Percentiles rank a stretch among this genome's conserved stretches.
phyloP scores from a whole-genome alignment of 2,113 vertebrate genomes.

The Centropristis striata region DNA sequence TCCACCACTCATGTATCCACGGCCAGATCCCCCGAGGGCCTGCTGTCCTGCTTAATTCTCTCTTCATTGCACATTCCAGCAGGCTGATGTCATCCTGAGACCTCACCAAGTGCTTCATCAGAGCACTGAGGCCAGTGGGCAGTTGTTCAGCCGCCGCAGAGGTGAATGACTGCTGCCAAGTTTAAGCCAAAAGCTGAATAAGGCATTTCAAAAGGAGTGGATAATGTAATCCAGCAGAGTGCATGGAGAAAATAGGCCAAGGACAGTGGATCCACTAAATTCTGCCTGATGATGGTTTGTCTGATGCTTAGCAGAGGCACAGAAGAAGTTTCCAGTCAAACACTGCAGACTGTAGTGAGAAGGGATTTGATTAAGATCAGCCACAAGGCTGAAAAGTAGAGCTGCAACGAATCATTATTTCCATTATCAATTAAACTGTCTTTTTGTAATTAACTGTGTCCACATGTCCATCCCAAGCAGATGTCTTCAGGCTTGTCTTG shows the following conservation, averaged over 20 bases:
- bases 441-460: neutral
- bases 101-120: slow-evolving; percentile 60
- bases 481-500: neutral
- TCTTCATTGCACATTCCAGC: slow-evolving; percentile 84
- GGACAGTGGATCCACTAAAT: slow-evolving; percentile 18
- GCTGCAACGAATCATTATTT: neutral
- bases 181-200: slow-evolving; percentile 68
- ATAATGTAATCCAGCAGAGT: slow-evolving; percentile 69
- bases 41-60: slow-evolving; percentile 63
- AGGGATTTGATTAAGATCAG: neutral
- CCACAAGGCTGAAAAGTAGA: neutral
- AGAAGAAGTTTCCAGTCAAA: slow-evolving; percentile 12
- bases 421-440: neutral
- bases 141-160: slow-evolving; percentile 61
- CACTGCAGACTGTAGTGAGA: neutral
- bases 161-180: slow-evolving; percentile 73
- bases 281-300: slow-evolving; percentile 17
- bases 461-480: neutral
- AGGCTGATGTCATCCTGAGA: slow-evolving; percentile 79
- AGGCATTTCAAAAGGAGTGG: slow-evolving; percentile 60
- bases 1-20: slow-evolving; percentile 15
- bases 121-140: slow-evolving; percentile 58
- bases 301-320: neutral
- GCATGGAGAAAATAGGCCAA: slow-evolving; percentile 46
- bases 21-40: slow-evolving; percentile 51